Conservation (phyloP, 2,797 vertebrate genomes). For the Sarcoramphus papa region DNA sequence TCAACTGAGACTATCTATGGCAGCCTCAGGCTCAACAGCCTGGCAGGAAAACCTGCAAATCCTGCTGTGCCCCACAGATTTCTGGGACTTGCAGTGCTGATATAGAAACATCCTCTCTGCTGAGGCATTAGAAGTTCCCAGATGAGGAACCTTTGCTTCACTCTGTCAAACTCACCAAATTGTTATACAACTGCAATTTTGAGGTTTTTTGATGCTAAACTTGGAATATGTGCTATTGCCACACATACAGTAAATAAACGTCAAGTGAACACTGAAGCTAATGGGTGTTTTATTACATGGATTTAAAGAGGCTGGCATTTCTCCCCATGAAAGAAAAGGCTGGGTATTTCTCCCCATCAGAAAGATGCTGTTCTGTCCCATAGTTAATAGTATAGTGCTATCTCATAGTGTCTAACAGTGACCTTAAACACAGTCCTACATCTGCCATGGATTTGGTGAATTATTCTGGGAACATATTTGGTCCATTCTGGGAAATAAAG, state of each 20-base stretch:
- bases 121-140: not conserved
- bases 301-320: not conserved
- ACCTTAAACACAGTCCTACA: not conserved
- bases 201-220: not conserved
- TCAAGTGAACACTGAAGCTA: not conserved
- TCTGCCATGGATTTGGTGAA: not conserved
- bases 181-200: not conserved
- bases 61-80: not conserved
- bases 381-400: not conserved
- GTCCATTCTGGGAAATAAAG: not conserved
- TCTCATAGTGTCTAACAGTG: not conserved
- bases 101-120: not conserved
- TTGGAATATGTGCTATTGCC: not conserved
- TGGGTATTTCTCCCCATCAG: not conserved
- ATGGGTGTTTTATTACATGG: not conserved
- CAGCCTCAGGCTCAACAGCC: slow-evolving; percentile 46
- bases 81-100: not conserved
- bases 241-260: not conserved
- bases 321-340: not conserved
- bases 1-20: not conserved
- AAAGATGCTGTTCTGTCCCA: not conserved
- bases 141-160: not conserved
- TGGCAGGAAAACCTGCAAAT: slow-evolving; percentile 53
- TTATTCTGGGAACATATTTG: not conserved
- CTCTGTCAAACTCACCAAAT: not conserved